These are phyloP conservation scores for Silurus asotus DNA, from an alignment of 2,113 vertebrate genomes.

Conservation along the genomic window DNA sequence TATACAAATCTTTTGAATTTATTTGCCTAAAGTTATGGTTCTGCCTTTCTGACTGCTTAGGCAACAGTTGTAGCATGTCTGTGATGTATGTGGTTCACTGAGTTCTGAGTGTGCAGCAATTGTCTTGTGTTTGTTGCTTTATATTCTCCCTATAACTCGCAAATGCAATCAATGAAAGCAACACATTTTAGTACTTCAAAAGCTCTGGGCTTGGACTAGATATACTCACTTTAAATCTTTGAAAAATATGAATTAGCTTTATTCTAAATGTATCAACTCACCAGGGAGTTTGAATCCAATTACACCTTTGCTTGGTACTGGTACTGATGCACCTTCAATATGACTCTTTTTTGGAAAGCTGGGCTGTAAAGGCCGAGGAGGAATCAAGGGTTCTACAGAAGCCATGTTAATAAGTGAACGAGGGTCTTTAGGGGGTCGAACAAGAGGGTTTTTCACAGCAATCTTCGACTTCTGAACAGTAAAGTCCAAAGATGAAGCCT, in stretches of 20 bases:
- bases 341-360: conserved; percentile 12
- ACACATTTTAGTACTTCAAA: not conserved
- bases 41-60: too few relatives aligned
- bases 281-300: conserved; percentile 74
- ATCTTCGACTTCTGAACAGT: conserved; percentile 69
- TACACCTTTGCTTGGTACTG: conserved; percentile 54
- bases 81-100: too few relatives aligned
- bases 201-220: not conserved
- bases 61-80: too few relatives aligned
- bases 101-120: too few relatives aligned
- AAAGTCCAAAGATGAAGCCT: conserved; percentile 63
- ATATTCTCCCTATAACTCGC: not conserved
- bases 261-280: conserved; percentile 47
- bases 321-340: conserved; percentile 53
- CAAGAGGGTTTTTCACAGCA: conserved; percentile 66
- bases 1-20: too few relatives aligned
- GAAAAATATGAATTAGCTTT: not conserved
- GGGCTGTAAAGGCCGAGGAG: not conserved
- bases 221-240: not conserved
- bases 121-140: not conserved
- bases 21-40: too few relatives aligned
- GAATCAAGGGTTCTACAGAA: conserved; percentile 60
- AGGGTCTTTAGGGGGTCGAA: conserved; percentile 69
- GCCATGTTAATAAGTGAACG: conserved; percentile 67
- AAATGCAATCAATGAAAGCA: not conserved